Conservation (phyloP, 2,888 invertebrate species). For the Bugulina stolonifera region DNA sequence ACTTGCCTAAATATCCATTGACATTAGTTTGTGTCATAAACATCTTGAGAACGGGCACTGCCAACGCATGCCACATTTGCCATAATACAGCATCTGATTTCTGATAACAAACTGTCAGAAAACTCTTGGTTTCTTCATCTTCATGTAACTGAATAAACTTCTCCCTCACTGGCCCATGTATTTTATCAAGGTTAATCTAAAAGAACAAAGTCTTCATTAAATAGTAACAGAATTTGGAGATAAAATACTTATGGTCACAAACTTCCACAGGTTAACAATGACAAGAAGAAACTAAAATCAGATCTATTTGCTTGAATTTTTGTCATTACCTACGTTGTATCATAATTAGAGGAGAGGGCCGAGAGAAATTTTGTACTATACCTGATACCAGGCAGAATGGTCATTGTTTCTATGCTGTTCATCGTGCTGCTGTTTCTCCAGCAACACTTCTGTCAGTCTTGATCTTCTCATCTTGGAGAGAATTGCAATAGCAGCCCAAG, state of each 20-base stretch:
- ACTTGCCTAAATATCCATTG: slow-evolving; percentile 69
- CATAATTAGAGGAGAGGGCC: too few species aligned
- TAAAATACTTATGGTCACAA: too few species aligned
- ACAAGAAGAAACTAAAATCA: too few species aligned
- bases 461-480: slow-evolving; percentile 5
- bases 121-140: slow-evolving; percentile 69
- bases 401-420: slow-evolving; percentile 35
- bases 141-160: slow-evolving; percentile 48
- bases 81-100: slow-evolving; percentile 79
- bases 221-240: too few species aligned
- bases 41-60: slow-evolving; percentile 74
- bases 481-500: not conserved
- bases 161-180: not conserved
- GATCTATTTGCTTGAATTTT: too few species aligned
- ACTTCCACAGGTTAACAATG: too few species aligned
- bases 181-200: not conserved
- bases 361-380: too few species aligned
- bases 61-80: slow-evolving; percentile 83
- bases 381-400: slow-evolving; percentile 45
- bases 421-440: slow-evolving; percentile 37
- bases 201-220: not conserved
- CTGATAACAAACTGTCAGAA: slow-evolving; percentile 68
- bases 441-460: slow-evolving; percentile 46
- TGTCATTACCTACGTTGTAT: too few species aligned
- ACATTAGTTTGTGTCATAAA: slow-evolving; percentile 93